These are phyloP conservation scores for Zenarchopterus dispar DNA, from an alignment of 2,797 vertebrate genomes.

Conservation along the genomic window DNA sequence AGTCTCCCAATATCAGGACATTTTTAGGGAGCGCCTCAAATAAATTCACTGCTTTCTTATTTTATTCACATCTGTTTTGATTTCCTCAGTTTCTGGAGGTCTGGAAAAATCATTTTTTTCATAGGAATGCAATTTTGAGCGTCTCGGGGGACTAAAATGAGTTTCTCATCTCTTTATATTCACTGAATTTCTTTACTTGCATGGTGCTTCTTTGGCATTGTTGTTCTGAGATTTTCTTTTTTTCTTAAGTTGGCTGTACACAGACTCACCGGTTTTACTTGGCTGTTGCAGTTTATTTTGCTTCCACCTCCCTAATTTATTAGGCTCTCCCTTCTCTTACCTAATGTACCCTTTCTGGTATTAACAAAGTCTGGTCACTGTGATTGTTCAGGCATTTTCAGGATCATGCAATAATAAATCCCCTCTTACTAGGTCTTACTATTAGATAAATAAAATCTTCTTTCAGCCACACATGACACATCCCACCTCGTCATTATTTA, in stretches of 20 bases:
- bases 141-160: conserved; percentile 35
- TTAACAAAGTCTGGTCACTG: conserved; percentile 11
- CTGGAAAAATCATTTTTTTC: neutral
- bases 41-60: conserved; percentile 21
- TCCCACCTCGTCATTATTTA: no score
- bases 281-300: conserved; percentile 18
- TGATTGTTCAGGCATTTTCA: conserved; percentile 32
- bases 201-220: neutral
- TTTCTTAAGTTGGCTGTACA: conserved; percentile 10
- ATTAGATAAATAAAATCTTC: no score
- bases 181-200: conserved; percentile 29
- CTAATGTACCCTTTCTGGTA: conserved; percentile 4
- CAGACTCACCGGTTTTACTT: conserved; percentile 14
- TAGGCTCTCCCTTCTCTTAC: conserved; percentile 6
- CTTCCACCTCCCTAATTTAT: conserved; percentile 37
- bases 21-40: conserved; percentile 10
- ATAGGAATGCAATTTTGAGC: conserved; percentile 21
- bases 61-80: conserved; percentile 36
- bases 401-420: conserved; percentile 12
- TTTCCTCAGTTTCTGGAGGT: conserved; percentile 27
- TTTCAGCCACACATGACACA: no score
- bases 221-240: neutral
- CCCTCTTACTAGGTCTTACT: no score
- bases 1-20: conserved; percentile 22
- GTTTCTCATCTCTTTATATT: conserved; percentile 28